These are phyloP conservation scores for Turritopsis dohrnii DNA, from an alignment of 30 jellyfish, hydroid and myxozoan genomes.

Conservation along the genomic window DNA sequence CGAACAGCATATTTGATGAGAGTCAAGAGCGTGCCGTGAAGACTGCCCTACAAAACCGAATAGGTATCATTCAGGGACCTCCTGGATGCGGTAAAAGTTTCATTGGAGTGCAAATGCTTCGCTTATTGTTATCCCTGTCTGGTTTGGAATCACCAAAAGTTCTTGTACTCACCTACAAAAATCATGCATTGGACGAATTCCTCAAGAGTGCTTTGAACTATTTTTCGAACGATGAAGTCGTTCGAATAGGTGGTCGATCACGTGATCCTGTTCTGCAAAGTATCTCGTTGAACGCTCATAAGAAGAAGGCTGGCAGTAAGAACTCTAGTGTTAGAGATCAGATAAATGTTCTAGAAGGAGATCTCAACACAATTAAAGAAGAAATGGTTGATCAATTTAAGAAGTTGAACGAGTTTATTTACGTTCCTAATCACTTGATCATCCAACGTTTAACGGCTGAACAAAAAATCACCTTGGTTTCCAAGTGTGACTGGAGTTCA, in stretches of 20 bases:
- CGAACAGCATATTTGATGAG: constrained; percentile 35
- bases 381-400: constrained; percentile 21
- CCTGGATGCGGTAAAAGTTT: constrained; percentile 75
- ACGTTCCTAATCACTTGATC: constrained; percentile 13
- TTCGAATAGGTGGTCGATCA: constrained; percentile 29
- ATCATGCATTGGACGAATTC: constrained; percentile 75
- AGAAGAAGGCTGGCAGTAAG: constrained; percentile 10
- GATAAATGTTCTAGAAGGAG: background rate
- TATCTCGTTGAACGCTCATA: background rate
- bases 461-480: constrained; percentile 17
- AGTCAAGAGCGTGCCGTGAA: constrained; percentile 46
- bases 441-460: constrained; percentile 8
- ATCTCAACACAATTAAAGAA: constrained; percentile 7
- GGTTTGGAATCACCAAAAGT: constrained; percentile 34
- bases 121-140: constrained; percentile 29
- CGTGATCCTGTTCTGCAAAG: constrained; percentile 16
- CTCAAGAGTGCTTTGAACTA: constrained; percentile 24
- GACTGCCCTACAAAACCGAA: constrained; percentile 22
- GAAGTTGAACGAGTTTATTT: constrained; percentile 17
- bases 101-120: constrained; percentile 49
- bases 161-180: constrained; percentile 60
- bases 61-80: constrained; percentile 73
- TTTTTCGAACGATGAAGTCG: constrained; percentile 8
- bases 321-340: constrained; percentile 10
- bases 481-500: background rate